These are phyloP conservation scores for Eurystomus glaucurus DNA, from an alignment of 2,797 vertebrate species.

Conservation along the genomic window DNA sequence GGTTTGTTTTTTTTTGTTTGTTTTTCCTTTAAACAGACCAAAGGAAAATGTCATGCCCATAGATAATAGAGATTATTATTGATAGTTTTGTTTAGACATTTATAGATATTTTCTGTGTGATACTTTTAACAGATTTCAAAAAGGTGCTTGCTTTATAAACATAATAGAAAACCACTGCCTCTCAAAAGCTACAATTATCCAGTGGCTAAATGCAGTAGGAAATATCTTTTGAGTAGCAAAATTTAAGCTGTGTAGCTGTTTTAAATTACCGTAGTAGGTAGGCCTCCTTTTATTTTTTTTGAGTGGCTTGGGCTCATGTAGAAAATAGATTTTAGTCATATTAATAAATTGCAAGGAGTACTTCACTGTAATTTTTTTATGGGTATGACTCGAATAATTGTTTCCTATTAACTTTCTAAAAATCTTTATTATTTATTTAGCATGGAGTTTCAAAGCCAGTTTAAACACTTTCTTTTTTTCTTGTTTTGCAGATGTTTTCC, in stretches of 20 bases:
- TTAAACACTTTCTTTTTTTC: background rate
- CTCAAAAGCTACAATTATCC: background rate
- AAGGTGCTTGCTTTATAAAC: background rate
- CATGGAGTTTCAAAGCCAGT: constrained; percentile 43
- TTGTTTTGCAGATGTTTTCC: constrained; percentile 96
- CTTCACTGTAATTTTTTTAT: background rate
- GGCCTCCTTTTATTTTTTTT: background rate
- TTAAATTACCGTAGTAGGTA: background rate
- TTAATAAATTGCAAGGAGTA: background rate
- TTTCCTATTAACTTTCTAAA: background rate
- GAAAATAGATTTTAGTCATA: background rate
- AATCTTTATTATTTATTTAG: background rate
- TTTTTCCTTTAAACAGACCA: background rate
- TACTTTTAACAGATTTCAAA: background rate
- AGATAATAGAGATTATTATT: background rate
- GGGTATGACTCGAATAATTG: background rate
- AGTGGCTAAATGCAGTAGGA: background rate
- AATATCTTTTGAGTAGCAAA: background rate
- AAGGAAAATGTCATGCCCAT: accelerated
- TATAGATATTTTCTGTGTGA: background rate
- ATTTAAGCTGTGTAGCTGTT: accelerated
- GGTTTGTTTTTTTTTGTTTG: no score
- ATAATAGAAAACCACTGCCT: background rate
- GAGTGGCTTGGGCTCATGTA: background rate
- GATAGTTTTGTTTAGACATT: background rate